These are phyloP conservation scores for Gymnobelideus leadbeateri DNA, from an alignment of 2,113 vertebrate species.

Conservation along the genomic window DNA sequence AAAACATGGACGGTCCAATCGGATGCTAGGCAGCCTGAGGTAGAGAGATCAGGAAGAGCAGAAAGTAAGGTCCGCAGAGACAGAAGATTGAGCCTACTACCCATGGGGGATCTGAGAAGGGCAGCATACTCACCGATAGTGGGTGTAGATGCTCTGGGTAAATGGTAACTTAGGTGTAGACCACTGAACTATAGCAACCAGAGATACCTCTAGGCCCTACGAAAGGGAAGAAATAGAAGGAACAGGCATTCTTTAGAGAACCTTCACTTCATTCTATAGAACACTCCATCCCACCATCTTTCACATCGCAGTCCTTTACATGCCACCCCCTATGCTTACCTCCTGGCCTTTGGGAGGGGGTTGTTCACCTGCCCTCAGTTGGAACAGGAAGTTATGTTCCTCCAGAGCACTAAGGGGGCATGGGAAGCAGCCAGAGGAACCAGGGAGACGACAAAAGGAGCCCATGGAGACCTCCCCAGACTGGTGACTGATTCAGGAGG, in stretches of 20 bases:
- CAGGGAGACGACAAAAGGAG: constrained; percentile 88
- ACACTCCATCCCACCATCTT: background rate
- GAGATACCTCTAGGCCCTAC: constrained; percentile 94
- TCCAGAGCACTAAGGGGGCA: constrained; percentile 90
- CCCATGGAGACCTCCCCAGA: constrained; percentile 91
- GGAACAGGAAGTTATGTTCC: constrained; percentile 94
- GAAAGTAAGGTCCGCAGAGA: constrained; percentile 29
- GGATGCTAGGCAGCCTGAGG: constrained; percentile 91
- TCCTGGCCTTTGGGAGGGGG: constrained; percentile 88
- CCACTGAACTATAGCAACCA: constrained; percentile 95
- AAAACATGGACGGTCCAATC: constrained; percentile 92
- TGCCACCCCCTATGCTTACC: constrained; percentile 79
- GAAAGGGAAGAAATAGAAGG: background rate
- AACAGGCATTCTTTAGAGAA: too few species aligned
- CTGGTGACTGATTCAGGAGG: constrained; percentile 86
- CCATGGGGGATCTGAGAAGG: background rate
- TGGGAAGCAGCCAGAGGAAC: constrained; percentile 85
- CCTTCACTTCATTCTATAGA: background rate
- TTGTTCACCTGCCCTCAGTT: constrained; percentile 88
- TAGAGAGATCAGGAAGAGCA: background rate
- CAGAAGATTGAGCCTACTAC: background rate
- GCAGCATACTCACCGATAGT: constrained; percentile 87
- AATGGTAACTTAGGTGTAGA: constrained; percentile 95
- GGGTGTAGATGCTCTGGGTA: constrained; percentile 94
- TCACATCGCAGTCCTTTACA: background rate